Base-by-base conservation (phyloP, 1,140 invertebrate genomes). In the Berghia stephanieae region DNA sequence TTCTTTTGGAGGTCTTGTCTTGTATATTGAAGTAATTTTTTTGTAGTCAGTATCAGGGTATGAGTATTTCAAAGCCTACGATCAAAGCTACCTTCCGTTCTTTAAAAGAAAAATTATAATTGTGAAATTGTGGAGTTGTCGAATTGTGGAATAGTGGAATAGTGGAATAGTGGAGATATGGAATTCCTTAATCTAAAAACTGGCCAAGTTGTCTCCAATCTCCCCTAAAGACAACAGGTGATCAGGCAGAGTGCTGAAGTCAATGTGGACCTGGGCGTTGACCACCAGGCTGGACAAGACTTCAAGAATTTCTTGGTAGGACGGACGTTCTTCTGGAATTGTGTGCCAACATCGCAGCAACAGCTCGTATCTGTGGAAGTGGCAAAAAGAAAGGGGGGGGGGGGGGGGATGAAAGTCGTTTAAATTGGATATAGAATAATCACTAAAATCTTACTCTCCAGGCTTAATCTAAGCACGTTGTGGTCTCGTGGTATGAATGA, bases 281-380 rank as follows among this genome's bases (percentile, higher is more conserved):
- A 78, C 55, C 24, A 78, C 79, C 66, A 84, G 38, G 16, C 77
- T 69, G 3, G 81, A 80, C 31, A 85, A 77, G 1, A 66, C 77
- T 60, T 83, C 78, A 71, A 83, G 74, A 24, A 84, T 85, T 77
- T 76, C 92, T 86, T 24, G 95, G 68, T 84, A 86, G 49, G 78
- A 79, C 6, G 82, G 83, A 55, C 84, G 79, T 57, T 84, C 78
- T 34, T 81, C 79, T 5, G 84, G 84, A 36, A 78, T 72, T 1
- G 75, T 69, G 18, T 82, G 78, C 84, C 84, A 85, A 57, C 84
- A 85, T 16, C 69, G 31, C n/a, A 75, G 70, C 79, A 85, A 80
- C 67, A 83, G 38, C 10, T 75, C 71, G 67, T 82, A 85, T 67
- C 84, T 85, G 46, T 3, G 66, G 74, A n/a, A n/a, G n/a, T n/a